Evolutionary conservation across 2,113 vertebrate genomes (phyloP).

Genomic region (Lucifuga dentata): DNA sequence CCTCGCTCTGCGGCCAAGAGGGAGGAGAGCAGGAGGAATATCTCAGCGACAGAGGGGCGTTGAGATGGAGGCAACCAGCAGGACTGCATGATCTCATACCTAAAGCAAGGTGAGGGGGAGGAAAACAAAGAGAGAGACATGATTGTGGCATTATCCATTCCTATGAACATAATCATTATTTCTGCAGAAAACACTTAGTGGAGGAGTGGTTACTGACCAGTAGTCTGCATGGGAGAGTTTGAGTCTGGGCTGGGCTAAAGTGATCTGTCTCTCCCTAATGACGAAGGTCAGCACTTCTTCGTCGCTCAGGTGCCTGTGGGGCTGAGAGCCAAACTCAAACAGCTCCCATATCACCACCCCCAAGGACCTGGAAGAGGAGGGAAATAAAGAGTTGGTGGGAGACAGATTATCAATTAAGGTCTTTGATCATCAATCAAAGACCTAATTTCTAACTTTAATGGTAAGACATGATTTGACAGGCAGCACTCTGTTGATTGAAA

Average conservation of each 20-base stretch:
- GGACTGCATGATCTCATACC: slow-evolving; percentile 95
- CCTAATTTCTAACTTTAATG: slow-evolving; percentile 2
- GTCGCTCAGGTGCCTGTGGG: slow-evolving; percentile 91
- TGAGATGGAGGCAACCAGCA: slow-evolving; percentile 90
- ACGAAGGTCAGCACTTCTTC: slow-evolving; percentile 93
- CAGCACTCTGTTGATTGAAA: slow-evolving; percentile 14
- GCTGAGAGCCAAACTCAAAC: slow-evolving; percentile 93
- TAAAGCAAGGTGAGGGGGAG: slow-evolving; percentile 54
- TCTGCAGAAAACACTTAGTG: background rate
- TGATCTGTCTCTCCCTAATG: slow-evolving; percentile 91
- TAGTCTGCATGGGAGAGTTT: slow-evolving; percentile 92
- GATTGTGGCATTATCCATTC: slow-evolving; percentile 1
- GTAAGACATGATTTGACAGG: slow-evolving; percentile 30
- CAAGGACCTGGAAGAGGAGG: slow-evolving; percentile 85
- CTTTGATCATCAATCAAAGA: no score
- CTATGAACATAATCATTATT: background rate
- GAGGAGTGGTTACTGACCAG: slow-evolving; percentile 82
- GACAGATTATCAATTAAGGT: no score
- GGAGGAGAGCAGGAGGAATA: slow-evolving; percentile 92
- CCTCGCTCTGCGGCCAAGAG: slow-evolving; percentile 85
- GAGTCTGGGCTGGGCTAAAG: slow-evolving; percentile 89
- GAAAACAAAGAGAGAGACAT: slow-evolving; percentile 15
- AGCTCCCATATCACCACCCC: slow-evolving; percentile 95
- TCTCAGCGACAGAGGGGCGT: slow-evolving; percentile 88
- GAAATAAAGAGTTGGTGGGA: slow-evolving; percentile 15